A percentile compares a stretch with the other conserved stretches of the same genome.
Conservation (phyloP, 2,797 vertebrate species). For the Enteromius argenteus region DNA sequence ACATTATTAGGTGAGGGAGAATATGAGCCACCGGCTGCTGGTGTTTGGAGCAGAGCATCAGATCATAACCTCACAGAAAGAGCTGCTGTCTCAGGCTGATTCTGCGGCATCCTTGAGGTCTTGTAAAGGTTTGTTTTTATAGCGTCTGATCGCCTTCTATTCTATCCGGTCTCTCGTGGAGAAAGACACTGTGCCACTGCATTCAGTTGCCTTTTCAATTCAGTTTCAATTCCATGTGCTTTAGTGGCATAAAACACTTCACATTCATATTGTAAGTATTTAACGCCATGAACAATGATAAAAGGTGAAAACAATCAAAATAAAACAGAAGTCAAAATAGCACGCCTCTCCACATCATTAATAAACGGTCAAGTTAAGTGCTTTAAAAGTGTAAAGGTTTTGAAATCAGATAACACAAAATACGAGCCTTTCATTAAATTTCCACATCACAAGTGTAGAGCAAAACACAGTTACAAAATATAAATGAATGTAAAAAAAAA, state of each 20-base stretch:
- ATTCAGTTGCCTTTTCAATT: background rate
- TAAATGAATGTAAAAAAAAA: too few relatives aligned
- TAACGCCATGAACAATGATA: background rate
- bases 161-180: background rate
- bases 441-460: too few relatives aligned
- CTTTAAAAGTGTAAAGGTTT: background rate
- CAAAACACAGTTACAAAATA: too few relatives aligned
- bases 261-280: background rate
- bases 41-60: background rate
- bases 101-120: background rate
- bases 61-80: conserved; percentile 21
- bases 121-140: background rate
- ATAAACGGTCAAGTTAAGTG: too few relatives aligned
- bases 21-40: conserved; percentile 1
- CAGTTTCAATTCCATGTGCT: background rate
- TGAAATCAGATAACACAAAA: background rate
- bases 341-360: background rate
- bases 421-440: background rate
- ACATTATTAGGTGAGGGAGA: conserved; percentile 43
- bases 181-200: background rate
- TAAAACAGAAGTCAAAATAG: background rate
- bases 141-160: background rate
- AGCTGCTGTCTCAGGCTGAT: conserved; percentile 17
- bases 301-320: background rate
- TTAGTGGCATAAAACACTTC: background rate